phyloP scores from a whole-genome alignment of 1,140 invertebrate genomes.

The Sarcophaga bullata region DNA sequence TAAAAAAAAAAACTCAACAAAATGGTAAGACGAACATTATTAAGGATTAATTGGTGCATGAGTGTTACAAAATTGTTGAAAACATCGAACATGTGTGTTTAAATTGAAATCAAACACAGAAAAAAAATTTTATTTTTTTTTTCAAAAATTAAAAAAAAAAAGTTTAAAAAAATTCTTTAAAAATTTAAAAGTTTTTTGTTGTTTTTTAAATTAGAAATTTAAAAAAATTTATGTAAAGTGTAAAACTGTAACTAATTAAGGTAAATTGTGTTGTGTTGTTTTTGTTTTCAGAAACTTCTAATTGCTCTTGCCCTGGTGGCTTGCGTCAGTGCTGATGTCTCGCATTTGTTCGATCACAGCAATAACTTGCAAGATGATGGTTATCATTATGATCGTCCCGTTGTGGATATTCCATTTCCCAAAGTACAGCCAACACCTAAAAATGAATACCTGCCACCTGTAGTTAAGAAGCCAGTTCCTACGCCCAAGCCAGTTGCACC shows the following conservation, averaged over 20 bases:
- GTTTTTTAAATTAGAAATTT: slow-evolving; percentile 10
- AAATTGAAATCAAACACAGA: background rate
- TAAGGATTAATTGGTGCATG: background rate
- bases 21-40: slow-evolving; percentile 55
- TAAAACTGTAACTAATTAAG: too few species aligned
- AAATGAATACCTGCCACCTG: background rate
- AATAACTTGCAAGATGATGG: slow-evolving; percentile 62
- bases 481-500: slow-evolving; percentile 43
- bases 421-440: background rate
- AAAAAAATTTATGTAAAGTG: too few species aligned
- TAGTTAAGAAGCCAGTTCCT: slow-evolving; percentile 10
- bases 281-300: slow-evolving; percentile 56
- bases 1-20: slow-evolving; percentile 39
- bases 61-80: background rate
- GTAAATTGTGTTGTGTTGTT: background rate
- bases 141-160: background rate
- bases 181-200: background rate
- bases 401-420: slow-evolving; percentile 54
- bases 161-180: too few species aligned
- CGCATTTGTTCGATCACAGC: slow-evolving; percentile 60
- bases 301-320: slow-evolving; percentile 59
- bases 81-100: background rate
- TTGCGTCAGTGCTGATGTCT: slow-evolving; percentile 60
- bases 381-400: slow-evolving; percentile 56
- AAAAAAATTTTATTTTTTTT: background rate